Evolutionary conservation across 2,888 invertebrate genomes (phyloP).

Genomic region (Euzophera pinguis): DNA sequence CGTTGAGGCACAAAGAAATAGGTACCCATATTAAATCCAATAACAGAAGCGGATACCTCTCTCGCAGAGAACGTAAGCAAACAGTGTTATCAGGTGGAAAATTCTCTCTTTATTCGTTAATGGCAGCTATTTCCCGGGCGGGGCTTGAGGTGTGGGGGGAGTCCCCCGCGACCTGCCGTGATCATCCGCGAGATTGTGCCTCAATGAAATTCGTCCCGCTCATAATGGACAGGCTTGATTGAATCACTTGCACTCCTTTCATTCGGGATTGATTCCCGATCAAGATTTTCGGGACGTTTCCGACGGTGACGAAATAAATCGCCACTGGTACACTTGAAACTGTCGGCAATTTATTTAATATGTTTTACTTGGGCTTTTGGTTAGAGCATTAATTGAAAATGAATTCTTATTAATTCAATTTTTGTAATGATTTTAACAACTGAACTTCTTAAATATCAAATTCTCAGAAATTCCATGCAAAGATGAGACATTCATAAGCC

Average conservation of each 20-base stretch:
- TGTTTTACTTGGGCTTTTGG: background rate
- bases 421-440: no score
- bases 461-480: no score
- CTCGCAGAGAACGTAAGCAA: slow-evolving; percentile 36
- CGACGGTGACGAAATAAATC: slow-evolving; percentile 26
- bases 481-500: no score
- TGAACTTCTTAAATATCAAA: no score
- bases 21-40: slow-evolving; percentile 34
- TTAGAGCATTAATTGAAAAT: background rate
- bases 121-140: slow-evolving; percentile 46
- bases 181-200: slow-evolving; percentile 52
- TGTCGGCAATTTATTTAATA: background rate
- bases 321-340: background rate
- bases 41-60: slow-evolving; percentile 35
- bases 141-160: slow-evolving; percentile 14
- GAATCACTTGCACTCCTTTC: slow-evolving; percentile 59
- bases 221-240: slow-evolving; percentile 61
- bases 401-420: no score
- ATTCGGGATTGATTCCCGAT: slow-evolving; percentile 50
- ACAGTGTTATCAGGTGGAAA: slow-evolving; percentile 56
- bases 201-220: slow-evolving; percentile 46
- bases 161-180: slow-evolving; percentile 30
- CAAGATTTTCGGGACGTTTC: slow-evolving; percentile 36
- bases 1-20: slow-evolving; percentile 23
- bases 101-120: slow-evolving; percentile 58